Base-by-base conservation (phyloP, 1,140 invertebrate genomes). In the Phthorimaea operculella region DNA sequence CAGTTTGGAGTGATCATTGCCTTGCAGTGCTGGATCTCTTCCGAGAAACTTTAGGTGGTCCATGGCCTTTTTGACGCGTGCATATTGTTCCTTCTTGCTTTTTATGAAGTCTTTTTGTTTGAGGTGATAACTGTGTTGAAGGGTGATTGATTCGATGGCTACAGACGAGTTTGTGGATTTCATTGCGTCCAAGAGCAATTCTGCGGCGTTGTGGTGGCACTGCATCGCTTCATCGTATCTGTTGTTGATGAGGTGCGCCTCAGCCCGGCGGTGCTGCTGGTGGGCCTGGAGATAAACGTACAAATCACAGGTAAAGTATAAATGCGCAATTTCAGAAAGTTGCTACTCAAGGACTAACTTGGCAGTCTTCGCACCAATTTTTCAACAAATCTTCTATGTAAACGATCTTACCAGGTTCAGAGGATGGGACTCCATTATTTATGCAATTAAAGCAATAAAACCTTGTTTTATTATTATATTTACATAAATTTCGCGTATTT, bases 221-320 rank as follows among this genome's bases (percentile, higher is more conserved):
- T 87, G 82, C 56, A 90, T 87, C 2, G 90, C 89, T 65, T 90
- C 90, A 52, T 89, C 86, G 59, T 88, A 91, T 60, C 87, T 83
- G 62, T 88, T 85, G 63, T 87, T 84, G 42, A 83, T 80, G 42
- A 90, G 70, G 65, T 88, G 86, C 36, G 85, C 87, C 51, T 90
- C 90, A 52, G 90, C 90, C 65, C 87, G 84, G 60, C 90, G 86
- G 63, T 90, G 87, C 66, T 88, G 89, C 57, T 89, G 87, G 75
- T 91, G 90, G 15, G 90, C 90, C 90, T 91, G 60, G 54, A 68
- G 58, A 36, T 42, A 50, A 17, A 36, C 6, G 6, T 28, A 28
- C 21, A 28, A 28, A 28, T 4, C 51, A 33, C 2, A 28, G 6
- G 21, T 28, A 28, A 28, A 28, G 2, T 28, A 28, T 28, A 28